Percentiles rank a stretch among this genome's conserved stretches.
Evolutionary conservation across 2,888 invertebrate species (phyloP).

Genomic region (Muschampia plurimacula): DNA sequence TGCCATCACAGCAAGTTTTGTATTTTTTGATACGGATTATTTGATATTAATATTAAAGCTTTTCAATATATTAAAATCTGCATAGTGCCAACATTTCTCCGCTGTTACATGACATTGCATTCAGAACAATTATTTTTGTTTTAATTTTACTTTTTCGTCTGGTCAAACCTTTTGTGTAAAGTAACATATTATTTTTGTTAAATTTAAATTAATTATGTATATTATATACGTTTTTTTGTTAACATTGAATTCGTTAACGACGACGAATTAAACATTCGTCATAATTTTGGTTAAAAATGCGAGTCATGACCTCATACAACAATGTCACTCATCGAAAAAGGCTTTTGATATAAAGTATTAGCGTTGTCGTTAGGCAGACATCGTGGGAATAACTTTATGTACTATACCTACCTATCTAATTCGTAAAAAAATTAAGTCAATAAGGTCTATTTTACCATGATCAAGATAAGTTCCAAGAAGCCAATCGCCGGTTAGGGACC

Average conservation of each 20-base stretch:
- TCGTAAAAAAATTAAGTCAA: not conserved
- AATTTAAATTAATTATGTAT: not conserved
- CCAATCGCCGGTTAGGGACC: no score
- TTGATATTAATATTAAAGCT: not conserved
- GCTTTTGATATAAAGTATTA: not conserved
- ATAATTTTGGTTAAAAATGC: not conserved
- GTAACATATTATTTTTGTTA: not conserved
- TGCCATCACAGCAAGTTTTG: not conserved
- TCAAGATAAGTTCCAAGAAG: no score
- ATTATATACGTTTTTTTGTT: not conserved
- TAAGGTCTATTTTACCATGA: not conserved
- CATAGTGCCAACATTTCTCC: not conserved
- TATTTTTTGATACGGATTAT: not conserved
- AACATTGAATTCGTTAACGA: not conserved
- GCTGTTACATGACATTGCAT: not conserved
- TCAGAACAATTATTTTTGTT: not conserved
- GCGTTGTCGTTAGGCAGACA: not conserved
- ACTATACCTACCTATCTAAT: not conserved
- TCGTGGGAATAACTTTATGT: not conserved
- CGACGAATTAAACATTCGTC: no score
- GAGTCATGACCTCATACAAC: not conserved
- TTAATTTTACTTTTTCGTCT: not conserved
- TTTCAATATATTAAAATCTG: not conserved
- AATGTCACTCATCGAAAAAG: not conserved
- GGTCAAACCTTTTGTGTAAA: not conserved